These are phyloP conservation scores for Magallana nippona DNA, from an alignment of 2,888 invertebrate genomes.

Conservation along the genomic window DNA sequence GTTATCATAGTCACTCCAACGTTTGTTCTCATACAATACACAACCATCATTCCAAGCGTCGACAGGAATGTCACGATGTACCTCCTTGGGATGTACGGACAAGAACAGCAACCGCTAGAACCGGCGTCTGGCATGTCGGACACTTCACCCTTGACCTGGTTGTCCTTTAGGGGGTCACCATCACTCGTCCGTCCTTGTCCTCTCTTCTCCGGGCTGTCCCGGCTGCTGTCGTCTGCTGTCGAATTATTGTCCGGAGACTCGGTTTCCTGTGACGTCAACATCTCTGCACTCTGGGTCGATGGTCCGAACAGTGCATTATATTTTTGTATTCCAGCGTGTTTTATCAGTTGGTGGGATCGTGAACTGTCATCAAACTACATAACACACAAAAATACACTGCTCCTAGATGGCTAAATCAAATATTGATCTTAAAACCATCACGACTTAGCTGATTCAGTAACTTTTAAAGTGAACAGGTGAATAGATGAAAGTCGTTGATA, in stretches of 20 bases:
- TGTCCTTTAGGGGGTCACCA: neutral
- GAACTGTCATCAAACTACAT: no score
- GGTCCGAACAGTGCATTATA: no score
- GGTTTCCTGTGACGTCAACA: neutral
- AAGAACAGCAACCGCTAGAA: constrained; percentile 25
- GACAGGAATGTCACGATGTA: constrained; percentile 66
- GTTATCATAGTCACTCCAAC: constrained; percentile 76
- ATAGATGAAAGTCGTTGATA: no score
- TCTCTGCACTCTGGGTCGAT: no score
- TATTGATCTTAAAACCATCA: no score
- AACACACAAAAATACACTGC: no score
- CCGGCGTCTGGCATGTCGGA: neutral
- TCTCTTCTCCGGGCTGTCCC: neutral
- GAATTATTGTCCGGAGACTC: neutral
- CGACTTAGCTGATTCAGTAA: no score
- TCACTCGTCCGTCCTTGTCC: neutral
- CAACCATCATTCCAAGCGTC: constrained; percentile 74
- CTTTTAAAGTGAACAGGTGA: no score
- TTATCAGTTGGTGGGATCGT: no score
- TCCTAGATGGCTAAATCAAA: no score
- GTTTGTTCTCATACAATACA: constrained; percentile 77
- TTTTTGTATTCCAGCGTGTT: no score
- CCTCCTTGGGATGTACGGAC: constrained; percentile 63
- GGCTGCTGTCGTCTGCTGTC: neutral
- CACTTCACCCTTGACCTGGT: neutral